Conservation (phyloP, 2,113 vertebrate genomes). For the Carollia perspicillata region DNA sequence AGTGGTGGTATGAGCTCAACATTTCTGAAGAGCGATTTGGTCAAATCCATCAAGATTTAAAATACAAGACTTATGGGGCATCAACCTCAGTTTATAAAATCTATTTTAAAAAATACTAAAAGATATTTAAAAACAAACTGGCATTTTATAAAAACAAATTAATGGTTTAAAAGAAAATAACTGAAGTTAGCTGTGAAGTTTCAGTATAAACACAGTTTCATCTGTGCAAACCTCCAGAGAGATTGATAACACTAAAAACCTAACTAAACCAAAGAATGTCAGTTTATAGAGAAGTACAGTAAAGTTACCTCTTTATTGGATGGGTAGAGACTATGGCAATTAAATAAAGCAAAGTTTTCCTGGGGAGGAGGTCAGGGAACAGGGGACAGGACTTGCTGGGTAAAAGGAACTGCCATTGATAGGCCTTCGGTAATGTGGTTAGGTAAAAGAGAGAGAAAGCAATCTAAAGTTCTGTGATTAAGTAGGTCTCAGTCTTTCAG, state of each 20-base stretch:
- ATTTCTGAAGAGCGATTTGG: not conserved
- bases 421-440: not conserved
- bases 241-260: constrained; percentile 13
- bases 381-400: not conserved
- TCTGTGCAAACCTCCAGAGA: constrained; percentile 1
- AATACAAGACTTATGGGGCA: not conserved
- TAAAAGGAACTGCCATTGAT: not conserved
- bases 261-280: not conserved
- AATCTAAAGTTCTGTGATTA: not conserved
- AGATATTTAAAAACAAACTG: not conserved
- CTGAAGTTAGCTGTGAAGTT: not conserved
- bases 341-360: constrained; percentile 15
- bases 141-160: constrained; percentile 8
- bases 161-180: constrained; percentile 41
- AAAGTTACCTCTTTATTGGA: constrained; percentile 9
- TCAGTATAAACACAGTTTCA: not conserved
- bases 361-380: not conserved
- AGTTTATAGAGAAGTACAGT: not conserved
- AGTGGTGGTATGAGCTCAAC: not conserved
- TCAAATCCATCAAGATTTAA: not conserved
- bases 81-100: constrained; percentile 8
- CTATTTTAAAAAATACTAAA: not conserved
- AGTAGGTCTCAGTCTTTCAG: not conserved
- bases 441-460: not conserved
- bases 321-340: not conserved